phyloP scores from a whole-genome alignment of 2,888 invertebrate genomes.

The Xestia ashworthii region DNA sequence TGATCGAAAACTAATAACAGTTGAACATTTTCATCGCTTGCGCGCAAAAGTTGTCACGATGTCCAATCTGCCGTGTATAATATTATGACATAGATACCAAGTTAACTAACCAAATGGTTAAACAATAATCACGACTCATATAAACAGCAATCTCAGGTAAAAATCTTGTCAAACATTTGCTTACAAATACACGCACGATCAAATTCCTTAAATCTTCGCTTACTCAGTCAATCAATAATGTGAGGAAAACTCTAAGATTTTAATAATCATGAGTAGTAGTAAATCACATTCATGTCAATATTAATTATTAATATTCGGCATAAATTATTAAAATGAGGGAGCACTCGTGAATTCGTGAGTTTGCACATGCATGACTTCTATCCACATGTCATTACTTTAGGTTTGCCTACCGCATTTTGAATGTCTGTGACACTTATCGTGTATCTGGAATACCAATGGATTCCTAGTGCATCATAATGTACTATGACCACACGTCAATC shows the following conservation, averaged over 20 bases:
- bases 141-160: neutral
- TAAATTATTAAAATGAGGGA: conserved; percentile 30
- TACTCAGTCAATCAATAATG: conserved; percentile 12
- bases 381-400: conserved; percentile 12
- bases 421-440: neutral
- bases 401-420: neutral
- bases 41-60: neutral
- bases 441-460: neutral
- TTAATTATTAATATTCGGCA: conserved; percentile 30
- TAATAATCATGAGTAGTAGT: conserved; percentile 10
- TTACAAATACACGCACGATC: neutral
- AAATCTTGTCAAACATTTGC: conserved; percentile 6
- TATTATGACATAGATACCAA: conserved; percentile 3
- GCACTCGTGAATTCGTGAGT: conserved; percentile 19
- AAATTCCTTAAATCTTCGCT: conserved; percentile 11
- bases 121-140: conserved; percentile 7
- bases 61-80: neutral
- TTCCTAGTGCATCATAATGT: neutral
- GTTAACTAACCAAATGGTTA: neutral
- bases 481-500: neutral
- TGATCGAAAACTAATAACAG: neutral
- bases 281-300: conserved; percentile 31
- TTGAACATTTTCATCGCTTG: neutral
- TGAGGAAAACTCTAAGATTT: neutral
- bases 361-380: conserved; percentile 24